These are phyloP conservation scores for Pseudolaguvia tuberculata DNA, from an alignment of 2,113 vertebrate genomes.

Conservation along the genomic window DNA sequence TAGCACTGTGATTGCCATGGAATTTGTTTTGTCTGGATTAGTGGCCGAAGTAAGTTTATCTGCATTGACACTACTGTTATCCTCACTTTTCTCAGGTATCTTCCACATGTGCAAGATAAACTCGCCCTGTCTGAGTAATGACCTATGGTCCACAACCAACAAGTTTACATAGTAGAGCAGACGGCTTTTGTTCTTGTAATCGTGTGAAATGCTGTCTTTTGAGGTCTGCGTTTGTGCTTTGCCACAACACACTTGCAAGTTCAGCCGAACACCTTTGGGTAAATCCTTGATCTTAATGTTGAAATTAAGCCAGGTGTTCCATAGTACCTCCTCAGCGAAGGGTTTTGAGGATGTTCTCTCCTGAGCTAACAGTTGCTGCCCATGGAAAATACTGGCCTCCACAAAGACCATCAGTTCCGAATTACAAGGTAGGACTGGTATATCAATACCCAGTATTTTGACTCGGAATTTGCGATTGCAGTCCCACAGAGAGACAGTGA, in stretches of 20 bases:
- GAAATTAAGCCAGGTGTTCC: conserved; percentile 96
- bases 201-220: conserved; percentile 70
- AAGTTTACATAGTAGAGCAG: conserved; percentile 96
- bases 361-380: conserved; percentile 90
- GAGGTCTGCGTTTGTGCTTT: conserved; percentile 73
- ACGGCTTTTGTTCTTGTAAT: conserved; percentile 82
- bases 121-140: conserved; percentile 87
- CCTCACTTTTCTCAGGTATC: conserved; percentile 88
- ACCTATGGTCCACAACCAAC: conserved; percentile 90
- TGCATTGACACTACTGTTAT: conserved; percentile 89
- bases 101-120: conserved; percentile 99
- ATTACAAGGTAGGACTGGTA: conserved; percentile 83
- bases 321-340: conserved; percentile 92
- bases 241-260: conserved; percentile 88
- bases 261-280: conserved; percentile 88
- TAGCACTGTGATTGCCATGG: conserved; percentile 88
- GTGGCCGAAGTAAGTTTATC: conserved; percentile 97
- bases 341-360: conserved; percentile 82
- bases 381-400: conserved; percentile 92
- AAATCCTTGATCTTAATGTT: conserved; percentile 92
- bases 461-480: conserved; percentile 92
- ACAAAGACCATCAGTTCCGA: conserved; percentile 86
- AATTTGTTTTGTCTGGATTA: conserved; percentile 89
- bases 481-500: conserved; percentile 98
- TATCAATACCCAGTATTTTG: conserved; percentile 92